Evolutionary conservation across 2,113 vertebrate species (phyloP).

Genomic region (Fulica atra): DNA sequence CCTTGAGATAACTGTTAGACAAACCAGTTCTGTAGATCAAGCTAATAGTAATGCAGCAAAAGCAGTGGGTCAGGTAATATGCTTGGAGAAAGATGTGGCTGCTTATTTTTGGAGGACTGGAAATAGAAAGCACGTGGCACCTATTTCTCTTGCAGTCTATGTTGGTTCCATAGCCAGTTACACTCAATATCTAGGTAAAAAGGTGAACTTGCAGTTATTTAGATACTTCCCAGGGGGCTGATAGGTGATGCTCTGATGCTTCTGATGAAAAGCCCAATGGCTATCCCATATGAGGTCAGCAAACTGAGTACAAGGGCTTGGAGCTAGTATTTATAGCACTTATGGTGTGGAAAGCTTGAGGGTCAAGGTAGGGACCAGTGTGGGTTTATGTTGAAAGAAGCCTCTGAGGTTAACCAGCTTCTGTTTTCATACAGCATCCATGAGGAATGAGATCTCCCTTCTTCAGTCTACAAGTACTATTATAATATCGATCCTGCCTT

Average conservation of each 20-base stretch:
- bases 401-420: not conserved
- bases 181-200: not conserved
- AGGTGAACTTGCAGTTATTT: not conserved
- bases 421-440: not conserved
- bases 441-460: not conserved
- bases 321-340: not conserved
- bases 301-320: not conserved
- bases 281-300: not conserved
- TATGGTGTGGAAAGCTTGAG: not conserved
- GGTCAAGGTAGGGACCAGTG: not conserved
- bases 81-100: not conserved
- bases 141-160: not conserved
- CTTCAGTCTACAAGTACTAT: not conserved
- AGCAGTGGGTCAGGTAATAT: not conserved
- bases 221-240: not conserved
- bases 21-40: not conserved
- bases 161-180: not conserved
- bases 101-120: not conserved
- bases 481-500: not conserved
- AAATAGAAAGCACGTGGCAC: fast-evolving
- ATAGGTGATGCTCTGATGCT: not conserved
- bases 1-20: not conserved
- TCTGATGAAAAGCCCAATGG: not conserved
- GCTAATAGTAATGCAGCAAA: not conserved
- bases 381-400: not conserved